Conservation (phyloP, 2,797 vertebrate genomes). For the Holocentrus rufus region DNA sequence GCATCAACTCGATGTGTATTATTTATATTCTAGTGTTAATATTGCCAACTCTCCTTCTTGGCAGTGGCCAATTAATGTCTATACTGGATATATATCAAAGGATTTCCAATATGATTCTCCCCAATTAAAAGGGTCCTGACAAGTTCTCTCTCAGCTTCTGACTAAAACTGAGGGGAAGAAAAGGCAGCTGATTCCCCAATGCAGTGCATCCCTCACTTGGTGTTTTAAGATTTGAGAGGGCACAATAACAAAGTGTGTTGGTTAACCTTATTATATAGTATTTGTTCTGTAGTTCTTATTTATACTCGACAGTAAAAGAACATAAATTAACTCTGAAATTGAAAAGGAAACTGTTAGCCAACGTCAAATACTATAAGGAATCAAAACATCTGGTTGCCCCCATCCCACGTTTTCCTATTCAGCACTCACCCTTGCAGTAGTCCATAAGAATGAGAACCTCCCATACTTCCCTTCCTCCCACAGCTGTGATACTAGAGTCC, state of each 20-base stretch:
- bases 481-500: conserved; percentile 93
- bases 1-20: no score
- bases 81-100: no score
- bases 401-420: not conserved
- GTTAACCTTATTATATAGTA: not conserved
- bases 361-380: not conserved
- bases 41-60: no score
- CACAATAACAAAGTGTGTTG: not conserved
- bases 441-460: conserved; percentile 99
- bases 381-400: not conserved
- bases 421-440: conserved; percentile 90
- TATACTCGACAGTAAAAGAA: not conserved
- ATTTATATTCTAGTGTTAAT: no score
- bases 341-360: not conserved
- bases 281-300: not conserved
- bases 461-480: conserved; percentile 95
- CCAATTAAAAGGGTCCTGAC: no score
- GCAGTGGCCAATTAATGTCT: no score
- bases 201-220: no score
- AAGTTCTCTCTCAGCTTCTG: no score
- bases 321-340: not conserved
- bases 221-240: no score
- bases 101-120: no score
- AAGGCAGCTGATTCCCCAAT: no score
- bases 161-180: no score